Percentiles rank a stretch among this genome's conserved stretches.
These are phyloP conservation scores for Synanthedon formicaeformis DNA, from an alignment of 2,888 invertebrate species.

Conservation along the genomic window DNA sequence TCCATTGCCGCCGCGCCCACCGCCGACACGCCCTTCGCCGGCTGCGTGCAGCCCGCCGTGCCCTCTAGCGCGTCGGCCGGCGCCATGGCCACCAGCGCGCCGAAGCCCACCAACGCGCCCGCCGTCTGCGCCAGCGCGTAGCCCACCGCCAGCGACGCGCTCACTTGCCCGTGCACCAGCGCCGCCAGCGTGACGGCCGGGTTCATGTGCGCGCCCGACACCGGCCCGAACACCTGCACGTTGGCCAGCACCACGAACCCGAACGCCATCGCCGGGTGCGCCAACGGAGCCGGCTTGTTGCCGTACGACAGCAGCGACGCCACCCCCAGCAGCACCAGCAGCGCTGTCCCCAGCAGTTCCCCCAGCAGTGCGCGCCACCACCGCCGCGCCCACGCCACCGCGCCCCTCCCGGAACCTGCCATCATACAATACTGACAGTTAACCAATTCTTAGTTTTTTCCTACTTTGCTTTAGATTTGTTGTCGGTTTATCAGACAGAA, in stretches of 20 bases:
- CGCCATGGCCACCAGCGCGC: conserved; percentile 23
- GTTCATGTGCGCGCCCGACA: conserved; percentile 84
- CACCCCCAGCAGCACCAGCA: conserved; percentile 48
- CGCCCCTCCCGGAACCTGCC: conserved; percentile 7
- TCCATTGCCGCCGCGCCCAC: conserved; percentile 22
- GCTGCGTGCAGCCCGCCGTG: conserved; percentile 14
- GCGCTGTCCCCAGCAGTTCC: conserved; percentile 45
- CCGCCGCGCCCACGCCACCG: conserved; percentile 23
- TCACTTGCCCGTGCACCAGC: conserved; percentile 63
- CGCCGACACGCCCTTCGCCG: conserved; percentile 16
- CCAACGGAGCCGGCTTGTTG: conserved; percentile 20
- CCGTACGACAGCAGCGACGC: conserved; percentile 21
- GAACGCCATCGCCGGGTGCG: conserved; percentile 47
- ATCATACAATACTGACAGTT: not conserved
- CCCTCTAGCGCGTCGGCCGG: conserved; percentile 9
- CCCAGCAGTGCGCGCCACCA: conserved; percentile 50
- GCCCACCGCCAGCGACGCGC: conserved; percentile 28
- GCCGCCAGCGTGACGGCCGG: conserved; percentile 80
- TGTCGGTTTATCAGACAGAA: too few relatives aligned
- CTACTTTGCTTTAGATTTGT: too few relatives aligned
- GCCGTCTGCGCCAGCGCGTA: conserved; percentile 36
- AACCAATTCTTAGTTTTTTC: too few relatives aligned
- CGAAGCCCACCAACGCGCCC: conserved; percentile 41
- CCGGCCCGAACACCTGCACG: conserved; percentile 72
- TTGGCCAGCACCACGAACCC: conserved; percentile 41